Percentiles rank a stretch among this genome's conserved stretches.
phyloP scores from a whole-genome alignment of 2,888 invertebrate species.

The Leptopilina drosophilae region DNA sequence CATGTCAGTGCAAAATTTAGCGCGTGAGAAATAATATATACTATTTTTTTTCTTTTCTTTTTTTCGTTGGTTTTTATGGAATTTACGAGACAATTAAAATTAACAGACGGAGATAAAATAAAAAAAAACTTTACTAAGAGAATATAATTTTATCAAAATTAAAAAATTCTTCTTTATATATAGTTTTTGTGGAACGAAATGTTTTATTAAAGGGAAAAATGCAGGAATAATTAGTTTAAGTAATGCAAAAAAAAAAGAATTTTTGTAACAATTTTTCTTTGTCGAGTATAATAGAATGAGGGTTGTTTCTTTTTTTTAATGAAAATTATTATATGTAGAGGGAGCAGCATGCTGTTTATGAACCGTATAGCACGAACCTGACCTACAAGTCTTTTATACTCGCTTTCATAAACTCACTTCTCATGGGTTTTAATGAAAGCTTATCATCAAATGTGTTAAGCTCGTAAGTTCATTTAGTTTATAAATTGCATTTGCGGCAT shows the following conservation, averaged over 20 bases:
- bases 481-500: conserved; percentile 1
- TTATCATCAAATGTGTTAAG: conserved; percentile 24
- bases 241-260: no score
- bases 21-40: conserved; percentile 21
- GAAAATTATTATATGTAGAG: conserved; percentile 17
- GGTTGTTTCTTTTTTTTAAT: no score
- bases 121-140: not conserved
- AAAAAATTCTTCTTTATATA: not conserved
- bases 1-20: not conserved
- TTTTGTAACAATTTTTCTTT: no score
- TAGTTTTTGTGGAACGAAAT: no score
- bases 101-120: not conserved
- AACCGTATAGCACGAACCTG: conserved; percentile 17
- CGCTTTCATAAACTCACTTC: conserved; percentile 8
- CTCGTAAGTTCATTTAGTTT: conserved; percentile 24
- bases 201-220: not conserved
- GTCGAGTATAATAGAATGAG: no score
- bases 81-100: not conserved
- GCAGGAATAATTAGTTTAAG: not conserved
- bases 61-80: not conserved
- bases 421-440: conserved; percentile 24
- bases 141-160: not conserved
- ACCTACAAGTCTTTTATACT: not conserved
- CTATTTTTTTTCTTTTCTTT: not conserved
- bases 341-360: conserved; percentile 11